Percentiles rank a stretch among this genome's conserved stretches.
Evolutionary conservation across 2,888 invertebrate genomes (phyloP).

Genomic region (Cabera pusaria): DNA sequence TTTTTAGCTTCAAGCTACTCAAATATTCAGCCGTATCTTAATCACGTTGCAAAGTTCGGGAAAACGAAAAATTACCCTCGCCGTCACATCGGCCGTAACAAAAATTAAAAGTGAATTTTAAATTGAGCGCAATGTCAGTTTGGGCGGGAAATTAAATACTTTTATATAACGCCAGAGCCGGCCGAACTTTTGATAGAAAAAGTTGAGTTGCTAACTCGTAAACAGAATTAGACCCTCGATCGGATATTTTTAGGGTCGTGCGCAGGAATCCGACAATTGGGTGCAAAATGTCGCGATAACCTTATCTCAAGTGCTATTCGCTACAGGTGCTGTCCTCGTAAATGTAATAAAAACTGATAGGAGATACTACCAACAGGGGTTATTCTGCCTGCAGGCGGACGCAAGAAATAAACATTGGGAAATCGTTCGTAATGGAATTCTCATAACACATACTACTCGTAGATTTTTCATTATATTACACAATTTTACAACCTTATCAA

Average conservation of each 20-base stretch:
- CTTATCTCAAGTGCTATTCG: no score
- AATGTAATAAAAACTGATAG: no score
- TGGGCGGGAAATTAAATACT: constrained; percentile 72
- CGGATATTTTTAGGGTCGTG: constrained; percentile 20
- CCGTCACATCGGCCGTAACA: constrained; percentile 27
- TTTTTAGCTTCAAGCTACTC: no score
- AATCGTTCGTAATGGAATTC: no score
- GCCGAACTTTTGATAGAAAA: constrained; percentile 77
- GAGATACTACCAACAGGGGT: no score
- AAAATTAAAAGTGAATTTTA: constrained; percentile 51
- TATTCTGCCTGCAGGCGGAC: no score
- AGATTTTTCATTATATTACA: no score
- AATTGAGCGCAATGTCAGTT: constrained; percentile 63
- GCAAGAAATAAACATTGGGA: no score
- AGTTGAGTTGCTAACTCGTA: constrained; percentile 63
- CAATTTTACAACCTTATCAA: no score
- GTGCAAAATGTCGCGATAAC: neutral
- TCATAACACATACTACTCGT: no score
- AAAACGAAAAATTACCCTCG: constrained; percentile 27
- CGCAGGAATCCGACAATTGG: constrained; percentile 20
- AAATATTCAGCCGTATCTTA: constrained; percentile 12
- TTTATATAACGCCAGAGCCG: constrained; percentile 51
- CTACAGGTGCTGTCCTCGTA: no score
- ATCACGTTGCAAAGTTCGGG: constrained; percentile 27
- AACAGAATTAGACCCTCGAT: constrained; percentile 72